These are phyloP conservation scores for Muntiacus muntjak DNA, from an alignment of 2,113 vertebrate genomes.

Conservation along the genomic window DNA sequence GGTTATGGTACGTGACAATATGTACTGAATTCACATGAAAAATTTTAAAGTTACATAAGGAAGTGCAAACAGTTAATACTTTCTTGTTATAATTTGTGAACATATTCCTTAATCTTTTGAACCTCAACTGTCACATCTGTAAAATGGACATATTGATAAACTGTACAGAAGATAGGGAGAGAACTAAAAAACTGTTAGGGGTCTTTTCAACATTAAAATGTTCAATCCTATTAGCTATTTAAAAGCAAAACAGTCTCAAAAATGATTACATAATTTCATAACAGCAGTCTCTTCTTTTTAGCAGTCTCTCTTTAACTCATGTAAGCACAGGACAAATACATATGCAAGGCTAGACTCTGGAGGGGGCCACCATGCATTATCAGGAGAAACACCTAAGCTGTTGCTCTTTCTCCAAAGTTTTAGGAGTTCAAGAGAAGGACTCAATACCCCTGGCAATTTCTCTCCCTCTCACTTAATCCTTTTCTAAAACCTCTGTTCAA, in stretches of 20 bases:
- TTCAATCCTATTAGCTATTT: neutral
- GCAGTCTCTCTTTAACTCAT: rapidly evolving
- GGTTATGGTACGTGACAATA: rapidly evolving
- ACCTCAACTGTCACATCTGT: neutral
- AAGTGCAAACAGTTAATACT: neutral
- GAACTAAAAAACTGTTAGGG: neutral
- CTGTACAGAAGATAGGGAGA: neutral
- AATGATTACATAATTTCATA: neutral
- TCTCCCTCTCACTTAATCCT: neutral
- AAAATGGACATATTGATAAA: neutral
- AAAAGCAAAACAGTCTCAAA: neutral
- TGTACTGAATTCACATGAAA: neutral
- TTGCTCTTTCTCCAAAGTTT: neutral
- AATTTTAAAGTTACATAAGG: rapidly evolving
- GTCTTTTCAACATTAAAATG: neutral
- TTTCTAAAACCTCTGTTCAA: neutral
- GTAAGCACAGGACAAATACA: neutral
- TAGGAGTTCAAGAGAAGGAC: neutral
- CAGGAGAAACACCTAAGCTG: neutral
- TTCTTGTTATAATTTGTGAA: neutral
- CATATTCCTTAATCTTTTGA: neutral
- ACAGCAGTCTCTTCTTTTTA: neutral
- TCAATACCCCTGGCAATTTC: neutral
- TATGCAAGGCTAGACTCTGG: neutral
- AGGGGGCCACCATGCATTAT: rapidly evolving